Conservation (phyloP, 2,888 invertebrate species). For the Drosophila gaucha region DNA sequence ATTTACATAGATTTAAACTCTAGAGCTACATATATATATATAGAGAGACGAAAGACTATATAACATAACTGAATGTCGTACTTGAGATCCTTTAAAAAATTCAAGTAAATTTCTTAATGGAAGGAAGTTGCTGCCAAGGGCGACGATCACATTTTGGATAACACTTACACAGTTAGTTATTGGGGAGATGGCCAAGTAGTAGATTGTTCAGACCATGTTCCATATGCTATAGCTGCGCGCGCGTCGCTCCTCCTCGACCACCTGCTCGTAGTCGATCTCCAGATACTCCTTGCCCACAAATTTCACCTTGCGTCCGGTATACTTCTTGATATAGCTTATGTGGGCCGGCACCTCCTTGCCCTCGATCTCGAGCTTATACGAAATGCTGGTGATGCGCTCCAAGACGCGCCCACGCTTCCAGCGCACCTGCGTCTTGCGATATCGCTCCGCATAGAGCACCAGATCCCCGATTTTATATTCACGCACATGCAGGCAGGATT, state of each 20-base stretch:
- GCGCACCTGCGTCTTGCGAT: slow-evolving; percentile 81
- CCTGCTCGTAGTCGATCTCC: slow-evolving; percentile 84
- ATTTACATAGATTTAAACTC: slow-evolving; percentile 38
- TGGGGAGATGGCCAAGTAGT: background rate
- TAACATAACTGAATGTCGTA: slow-evolving; percentile 75
- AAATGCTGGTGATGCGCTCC: slow-evolving; percentile 84
- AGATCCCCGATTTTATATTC: slow-evolving; percentile 82
- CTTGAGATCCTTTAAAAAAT: slow-evolving; percentile 82
- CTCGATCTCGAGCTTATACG: slow-evolving; percentile 83
- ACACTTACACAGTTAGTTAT: slow-evolving; percentile 32
- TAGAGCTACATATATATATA: background rate
- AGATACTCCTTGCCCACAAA: slow-evolving; percentile 84
- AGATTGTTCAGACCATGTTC: slow-evolving; percentile 75
- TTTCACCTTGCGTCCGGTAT: slow-evolving; percentile 82
- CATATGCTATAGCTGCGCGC: slow-evolving; percentile 83
- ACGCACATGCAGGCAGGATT: slow-evolving; percentile 81
- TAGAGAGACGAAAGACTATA: slow-evolving; percentile 53
- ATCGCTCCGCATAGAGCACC: slow-evolving; percentile 83
- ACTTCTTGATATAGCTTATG: slow-evolving; percentile 83
- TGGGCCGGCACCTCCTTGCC: slow-evolving; percentile 84
- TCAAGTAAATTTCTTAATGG: slow-evolving; percentile 59
- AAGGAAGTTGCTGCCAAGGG: slow-evolving; percentile 33
- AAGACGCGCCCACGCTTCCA: slow-evolving; percentile 82
- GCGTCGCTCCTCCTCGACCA: slow-evolving; percentile 81
- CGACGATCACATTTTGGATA: slow-evolving; percentile 31